Conservation (phyloP, 1,140 invertebrate genomes). For the Diabrotica undecimpunctata region DNA sequence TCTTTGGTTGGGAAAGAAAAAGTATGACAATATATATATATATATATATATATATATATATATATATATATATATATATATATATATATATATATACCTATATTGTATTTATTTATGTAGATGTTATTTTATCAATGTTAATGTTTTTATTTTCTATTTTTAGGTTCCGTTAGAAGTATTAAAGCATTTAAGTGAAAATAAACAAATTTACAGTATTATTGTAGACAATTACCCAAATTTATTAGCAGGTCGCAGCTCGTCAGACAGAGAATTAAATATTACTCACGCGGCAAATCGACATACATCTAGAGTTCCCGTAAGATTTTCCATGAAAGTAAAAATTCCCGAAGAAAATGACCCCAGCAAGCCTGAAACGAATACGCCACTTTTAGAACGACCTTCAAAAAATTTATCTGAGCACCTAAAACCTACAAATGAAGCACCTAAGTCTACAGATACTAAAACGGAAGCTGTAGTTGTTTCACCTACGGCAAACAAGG, state of each 20-base stretch:
- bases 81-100: too few relatives aligned
- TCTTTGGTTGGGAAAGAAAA: too few relatives aligned
- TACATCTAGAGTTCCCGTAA: constrained; percentile 32
- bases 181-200: constrained; percentile 61
- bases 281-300: constrained; percentile 48
- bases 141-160: constrained; percentile 31
- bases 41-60: too few relatives aligned
- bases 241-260: constrained; percentile 59
- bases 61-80: too few relatives aligned
- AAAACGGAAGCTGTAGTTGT: too few relatives aligned
- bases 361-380: too few relatives aligned
- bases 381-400: neutral
- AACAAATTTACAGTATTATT: constrained; percentile 65
- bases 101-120: neutral
- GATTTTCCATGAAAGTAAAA: constrained; percentile 28
- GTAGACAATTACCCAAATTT: constrained; percentile 69
- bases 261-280: constrained; percentile 54
- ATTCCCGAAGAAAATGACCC: constrained; percentile 10
- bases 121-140: neutral
- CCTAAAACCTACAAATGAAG: neutral
- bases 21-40: too few relatives aligned
- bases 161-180: constrained; percentile 63
- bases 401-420: neutral
- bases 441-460: too few relatives aligned
- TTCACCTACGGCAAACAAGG: neutral